Conservation (phyloP, 1,140 invertebrate species). For the Heliconius melpomene region DNA sequence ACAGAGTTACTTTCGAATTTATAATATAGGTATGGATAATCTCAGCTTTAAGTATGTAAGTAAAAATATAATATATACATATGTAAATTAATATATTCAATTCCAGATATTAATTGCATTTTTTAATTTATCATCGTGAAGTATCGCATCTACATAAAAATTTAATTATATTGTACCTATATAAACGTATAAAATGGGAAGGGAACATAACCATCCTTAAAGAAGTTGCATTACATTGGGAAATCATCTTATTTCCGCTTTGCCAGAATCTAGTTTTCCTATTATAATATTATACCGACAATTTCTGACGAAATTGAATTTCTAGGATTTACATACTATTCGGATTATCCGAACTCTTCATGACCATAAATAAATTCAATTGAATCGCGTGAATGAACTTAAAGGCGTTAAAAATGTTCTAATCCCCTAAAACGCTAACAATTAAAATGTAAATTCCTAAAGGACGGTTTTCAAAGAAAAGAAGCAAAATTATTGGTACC, state of each 20-base stretch:
- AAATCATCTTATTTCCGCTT: conserved; percentile 10
- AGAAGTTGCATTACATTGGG: conserved; percentile 1
- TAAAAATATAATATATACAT: too few species aligned
- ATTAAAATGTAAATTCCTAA: too few species aligned
- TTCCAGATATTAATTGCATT: too few species aligned
- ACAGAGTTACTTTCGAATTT: too few species aligned
- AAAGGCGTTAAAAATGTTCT: too few species aligned
- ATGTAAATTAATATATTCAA: too few species aligned
- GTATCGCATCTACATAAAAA: neutral
- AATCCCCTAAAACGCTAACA: too few species aligned
- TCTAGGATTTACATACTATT: conserved; percentile 4
- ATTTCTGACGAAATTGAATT: conserved; percentile 6
- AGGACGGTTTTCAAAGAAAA: too few species aligned
- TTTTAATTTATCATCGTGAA: neutral
- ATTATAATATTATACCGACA: conserved; percentile 6
- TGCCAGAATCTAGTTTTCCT: neutral
- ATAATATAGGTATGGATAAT: too few species aligned
- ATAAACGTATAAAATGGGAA: neutral
- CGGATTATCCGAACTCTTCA: neutral
- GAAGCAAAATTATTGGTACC: too few species aligned
- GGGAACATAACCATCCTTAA: neutral
- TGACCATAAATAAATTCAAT: neutral
- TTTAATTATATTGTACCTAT: neutral
- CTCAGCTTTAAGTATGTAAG: too few species aligned
- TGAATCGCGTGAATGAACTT: neutral